A percentile compares a stretch with the other conserved stretches of the same genome.
These are phyloP conservation scores for Junonia oenone DNA, from an alignment of 2,888 invertebrate genomes.

Conservation along the genomic window DNA sequence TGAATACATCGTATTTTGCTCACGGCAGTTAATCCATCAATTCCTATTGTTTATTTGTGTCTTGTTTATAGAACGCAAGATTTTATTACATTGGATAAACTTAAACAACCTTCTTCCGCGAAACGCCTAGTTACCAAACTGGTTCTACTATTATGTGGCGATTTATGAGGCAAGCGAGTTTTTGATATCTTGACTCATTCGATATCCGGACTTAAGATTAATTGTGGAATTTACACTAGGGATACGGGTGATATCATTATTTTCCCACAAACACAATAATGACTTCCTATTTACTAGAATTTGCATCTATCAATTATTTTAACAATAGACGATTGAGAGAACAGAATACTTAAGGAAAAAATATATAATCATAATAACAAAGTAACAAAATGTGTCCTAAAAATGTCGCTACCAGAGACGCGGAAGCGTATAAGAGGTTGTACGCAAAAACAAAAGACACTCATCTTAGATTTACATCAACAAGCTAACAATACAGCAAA, in stretches of 20 bases:
- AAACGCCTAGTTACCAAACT: conserved; percentile 24
- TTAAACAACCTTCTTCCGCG: conserved; percentile 23
- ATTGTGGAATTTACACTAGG: conserved; percentile 6
- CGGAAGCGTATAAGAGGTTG: neutral
- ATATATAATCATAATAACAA: too few relatives aligned
- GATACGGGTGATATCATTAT: neutral
- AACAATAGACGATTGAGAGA: neutral
- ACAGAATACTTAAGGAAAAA: neutral
- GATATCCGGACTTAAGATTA: conserved; percentile 23
- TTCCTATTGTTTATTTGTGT: neutral
- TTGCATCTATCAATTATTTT: neutral
- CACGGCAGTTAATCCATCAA: neutral
- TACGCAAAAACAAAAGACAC: neutral
- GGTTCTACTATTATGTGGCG: conserved; percentile 18
- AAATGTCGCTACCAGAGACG: neutral
- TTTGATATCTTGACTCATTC: conserved; percentile 26
- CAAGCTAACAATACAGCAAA: conserved; percentile 20
- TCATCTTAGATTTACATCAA: conserved; percentile 12
- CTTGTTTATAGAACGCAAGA: conserved; percentile 4
- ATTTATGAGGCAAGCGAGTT: conserved; percentile 30
- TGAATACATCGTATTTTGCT: neutral
- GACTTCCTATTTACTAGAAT: neutral
- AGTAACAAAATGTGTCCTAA: neutral
- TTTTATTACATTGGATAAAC: conserved; percentile 2
- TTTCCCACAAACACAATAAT: neutral